Conservation (phyloP, 2,113 vertebrate species). For the Lucifuga dentata region DNA sequence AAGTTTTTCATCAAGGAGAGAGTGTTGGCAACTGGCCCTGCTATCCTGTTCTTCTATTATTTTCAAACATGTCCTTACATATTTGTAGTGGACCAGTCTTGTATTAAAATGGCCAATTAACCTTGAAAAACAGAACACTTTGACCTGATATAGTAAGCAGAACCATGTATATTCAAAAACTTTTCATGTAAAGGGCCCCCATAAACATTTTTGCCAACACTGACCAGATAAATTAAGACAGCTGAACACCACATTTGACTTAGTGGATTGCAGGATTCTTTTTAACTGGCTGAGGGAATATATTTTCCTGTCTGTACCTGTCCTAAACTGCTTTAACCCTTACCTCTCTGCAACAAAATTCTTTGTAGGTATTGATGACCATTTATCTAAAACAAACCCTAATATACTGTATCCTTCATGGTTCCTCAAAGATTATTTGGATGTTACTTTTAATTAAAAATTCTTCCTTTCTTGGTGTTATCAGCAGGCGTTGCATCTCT, state of each 20-base stretch:
- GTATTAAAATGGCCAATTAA: background rate
- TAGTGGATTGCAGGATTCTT: constrained; percentile 40
- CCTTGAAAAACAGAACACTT: too few species aligned
- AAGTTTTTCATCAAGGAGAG: constrained; percentile 62
- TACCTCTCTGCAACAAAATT: constrained; percentile 11
- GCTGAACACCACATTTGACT: constrained; percentile 27
- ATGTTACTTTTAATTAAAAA: too few species aligned
- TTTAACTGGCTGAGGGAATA: constrained; percentile 36
- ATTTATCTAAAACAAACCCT: constrained; percentile 28
- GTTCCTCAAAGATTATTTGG: too few species aligned
- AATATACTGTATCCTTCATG: too few species aligned
- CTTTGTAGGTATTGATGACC: constrained; percentile 6
- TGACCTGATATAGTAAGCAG: too few species aligned
- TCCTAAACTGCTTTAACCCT: constrained; percentile 59
- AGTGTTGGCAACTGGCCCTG: constrained; percentile 44
- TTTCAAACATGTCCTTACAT: constrained; percentile 18
- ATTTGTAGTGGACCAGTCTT: background rate
- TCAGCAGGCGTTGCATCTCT: too few species aligned
- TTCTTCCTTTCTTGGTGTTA: background rate
- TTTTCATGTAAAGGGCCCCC: too few species aligned
- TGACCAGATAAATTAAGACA: too few species aligned
- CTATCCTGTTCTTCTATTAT: constrained; percentile 40
- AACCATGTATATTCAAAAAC: too few species aligned
- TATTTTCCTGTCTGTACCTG: constrained; percentile 67
- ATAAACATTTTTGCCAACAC: too few species aligned